Evolutionary conservation across 2,113 vertebrate genomes (phyloP).

Genomic region (Dipodomys spectabilis): DNA sequence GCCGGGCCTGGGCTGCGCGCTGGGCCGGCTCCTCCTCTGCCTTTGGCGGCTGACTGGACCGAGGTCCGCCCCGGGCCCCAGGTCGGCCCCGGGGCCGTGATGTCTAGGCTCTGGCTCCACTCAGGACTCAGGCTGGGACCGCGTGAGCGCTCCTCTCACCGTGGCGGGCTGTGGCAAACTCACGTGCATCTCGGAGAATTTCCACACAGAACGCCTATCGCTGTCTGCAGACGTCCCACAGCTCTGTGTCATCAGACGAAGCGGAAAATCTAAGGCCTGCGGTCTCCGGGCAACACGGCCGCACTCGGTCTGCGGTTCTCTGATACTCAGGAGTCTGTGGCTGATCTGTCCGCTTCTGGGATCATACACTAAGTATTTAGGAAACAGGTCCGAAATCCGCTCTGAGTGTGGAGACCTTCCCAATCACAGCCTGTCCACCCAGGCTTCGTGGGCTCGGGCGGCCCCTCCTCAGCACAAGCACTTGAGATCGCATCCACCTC

Average conservation of each 20-base stretch:
- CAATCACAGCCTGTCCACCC: neutral
- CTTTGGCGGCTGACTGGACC: neutral
- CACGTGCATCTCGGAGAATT: neutral
- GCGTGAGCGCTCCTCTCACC: too few species aligned
- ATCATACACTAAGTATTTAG: neutral
- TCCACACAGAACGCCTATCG: neutral
- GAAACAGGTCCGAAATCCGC: neutral
- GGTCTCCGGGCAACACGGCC: neutral
- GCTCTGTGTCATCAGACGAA: neutral
- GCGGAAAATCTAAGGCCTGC: neutral
- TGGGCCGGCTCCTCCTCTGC: neutral
- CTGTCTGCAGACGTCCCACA: neutral
- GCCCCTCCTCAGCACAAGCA: neutral
- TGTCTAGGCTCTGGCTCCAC: neutral
- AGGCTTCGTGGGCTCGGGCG: too few species aligned
- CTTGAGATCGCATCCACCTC: neutral
- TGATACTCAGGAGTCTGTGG: neutral
- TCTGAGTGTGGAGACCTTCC: neutral
- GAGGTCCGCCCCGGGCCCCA: too few species aligned
- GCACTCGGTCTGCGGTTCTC: neutral
- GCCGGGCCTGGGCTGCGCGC: too few species aligned
- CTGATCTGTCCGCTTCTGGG: neutral
- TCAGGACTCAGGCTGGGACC: too few species aligned
- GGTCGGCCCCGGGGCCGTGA: too few species aligned
- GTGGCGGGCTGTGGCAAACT: neutral